Conservation (phyloP, 2,113 vertebrate species). For the Poecilia latipinna region DNA sequence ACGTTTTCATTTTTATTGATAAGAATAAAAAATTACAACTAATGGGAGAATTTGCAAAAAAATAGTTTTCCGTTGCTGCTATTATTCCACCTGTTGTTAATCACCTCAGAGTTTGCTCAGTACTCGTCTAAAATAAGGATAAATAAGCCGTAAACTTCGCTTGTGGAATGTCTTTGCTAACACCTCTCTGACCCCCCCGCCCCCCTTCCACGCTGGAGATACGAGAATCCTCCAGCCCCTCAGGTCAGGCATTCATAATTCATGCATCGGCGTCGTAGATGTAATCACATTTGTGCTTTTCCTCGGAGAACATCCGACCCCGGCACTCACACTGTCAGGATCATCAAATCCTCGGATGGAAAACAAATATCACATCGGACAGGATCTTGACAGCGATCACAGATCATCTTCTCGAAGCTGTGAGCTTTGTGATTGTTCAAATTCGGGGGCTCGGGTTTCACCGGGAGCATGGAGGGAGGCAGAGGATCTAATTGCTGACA, state of each 20-base stretch:
- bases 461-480: background rate
- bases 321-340: conserved; percentile 19
- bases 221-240: background rate
- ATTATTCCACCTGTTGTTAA: background rate
- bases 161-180: background rate
- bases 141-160: background rate
- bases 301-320: background rate
- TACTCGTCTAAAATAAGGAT: background rate
- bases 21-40: background rate
- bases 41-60: background rate
- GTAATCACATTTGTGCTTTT: conserved; percentile 8
- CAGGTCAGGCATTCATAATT: conserved; percentile 36
- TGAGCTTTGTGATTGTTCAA: conserved; percentile 4
- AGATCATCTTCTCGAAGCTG: conserved; percentile 23
- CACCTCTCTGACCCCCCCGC: background rate
- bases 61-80: background rate
- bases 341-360: conserved; percentile 31
- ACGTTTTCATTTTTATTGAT: background rate
- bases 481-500: conserved; percentile 19
- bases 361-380: conserved; percentile 34
- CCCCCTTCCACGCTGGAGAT: background rate
- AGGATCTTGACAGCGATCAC: conserved; percentile 40
- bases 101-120: background rate
- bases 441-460: conserved; percentile 25
- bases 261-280: conserved; percentile 9